Evolutionary conservation across 2,888 invertebrate species (phyloP), one percentile per base, ranked within the genome.

Genomic region (Liopterus haemorrhoidalis): DNA sequence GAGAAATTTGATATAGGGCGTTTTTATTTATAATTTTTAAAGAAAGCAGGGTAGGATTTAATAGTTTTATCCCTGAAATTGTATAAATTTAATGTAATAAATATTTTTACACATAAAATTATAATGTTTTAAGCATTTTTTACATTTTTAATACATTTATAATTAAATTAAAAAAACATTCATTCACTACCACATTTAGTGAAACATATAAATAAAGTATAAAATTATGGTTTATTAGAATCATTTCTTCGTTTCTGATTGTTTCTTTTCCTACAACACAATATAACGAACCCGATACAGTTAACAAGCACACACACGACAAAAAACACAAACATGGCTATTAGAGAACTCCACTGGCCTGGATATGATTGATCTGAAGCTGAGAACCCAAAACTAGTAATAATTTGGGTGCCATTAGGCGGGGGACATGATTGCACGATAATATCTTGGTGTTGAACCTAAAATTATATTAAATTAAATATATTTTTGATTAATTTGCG

Each of bases 401-500:
- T 70, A 35, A 79, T 76, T 68, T 81, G 80, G 0, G 82, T 81
- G 25, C 88, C 88, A 61, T 89, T 86, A 1, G 85, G 85, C 3
- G 82, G 78, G 3, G 86, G 85, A 61, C 89, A 89, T 11, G 85
- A 78, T 62, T 88, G 86, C 19, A 89, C 83, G 59, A 92, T 91
- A 51, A 88, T 89, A 60, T 89, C 89, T 67, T 86, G 86, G 58
- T 85, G 82, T 58, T 88, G 85, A 49, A 88, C 81, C 78, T 92
- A 63, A 59, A 58, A 57, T 35, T 14, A 50, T 48, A 50, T 16
- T 6, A 8, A 8, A 24, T 11, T 36, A 18, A 30, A 35, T 42
- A 15, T 27, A 40, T n/a, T 24, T 4, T 24, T 22, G 38, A n/a
- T 27, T 31, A 21, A 25, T 16, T 27, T 14, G 4, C 24, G 11